Evolutionary conservation across 2,888 invertebrate species (phyloP).

Genomic region (Rotaria magnacalcarata): DNA sequence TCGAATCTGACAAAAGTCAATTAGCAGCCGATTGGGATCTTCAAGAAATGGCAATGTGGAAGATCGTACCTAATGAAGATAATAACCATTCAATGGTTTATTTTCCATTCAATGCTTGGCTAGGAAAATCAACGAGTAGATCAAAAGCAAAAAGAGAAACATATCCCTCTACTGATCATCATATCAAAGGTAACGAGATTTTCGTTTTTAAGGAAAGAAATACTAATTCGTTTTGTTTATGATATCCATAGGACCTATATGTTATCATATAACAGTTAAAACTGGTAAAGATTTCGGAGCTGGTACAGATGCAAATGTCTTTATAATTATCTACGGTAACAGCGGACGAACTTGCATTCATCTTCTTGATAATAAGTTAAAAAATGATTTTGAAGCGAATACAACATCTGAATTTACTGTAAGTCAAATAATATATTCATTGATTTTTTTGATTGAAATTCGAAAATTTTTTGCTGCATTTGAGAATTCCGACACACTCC

Average conservation of each 20-base stretch:
- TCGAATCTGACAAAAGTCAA: not conserved
- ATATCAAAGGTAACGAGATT: not conserved
- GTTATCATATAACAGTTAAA: not conserved
- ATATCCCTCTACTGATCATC: not conserved
- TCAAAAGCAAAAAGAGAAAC: not conserved
- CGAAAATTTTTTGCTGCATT: too few species aligned
- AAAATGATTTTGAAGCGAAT: conserved; percentile 7
- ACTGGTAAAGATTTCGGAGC: not conserved
- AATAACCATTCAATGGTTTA: not conserved
- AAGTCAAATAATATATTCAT: not conserved
- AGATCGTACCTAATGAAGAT: not conserved
- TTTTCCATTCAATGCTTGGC: conserved; percentile 14
- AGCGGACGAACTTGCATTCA: not conserved
- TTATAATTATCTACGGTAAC: conserved; percentile 10
- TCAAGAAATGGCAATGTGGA: conserved; percentile 1
- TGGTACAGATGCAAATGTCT: conserved; percentile 25
- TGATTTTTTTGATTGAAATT: too few species aligned
- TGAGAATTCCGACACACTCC: too few species aligned
- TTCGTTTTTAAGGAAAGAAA: not conserved
- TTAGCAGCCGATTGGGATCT: conserved; percentile 5
- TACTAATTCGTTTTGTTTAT: not conserved
- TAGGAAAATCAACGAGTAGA: not conserved
- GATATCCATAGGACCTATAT: not conserved
- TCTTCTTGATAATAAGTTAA: not conserved
- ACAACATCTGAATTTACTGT: not conserved